These are phyloP conservation scores for Cyanoramphus novaezelandiae DNA, from an alignment of 2,113 vertebrate genomes.

Conservation along the genomic window DNA sequence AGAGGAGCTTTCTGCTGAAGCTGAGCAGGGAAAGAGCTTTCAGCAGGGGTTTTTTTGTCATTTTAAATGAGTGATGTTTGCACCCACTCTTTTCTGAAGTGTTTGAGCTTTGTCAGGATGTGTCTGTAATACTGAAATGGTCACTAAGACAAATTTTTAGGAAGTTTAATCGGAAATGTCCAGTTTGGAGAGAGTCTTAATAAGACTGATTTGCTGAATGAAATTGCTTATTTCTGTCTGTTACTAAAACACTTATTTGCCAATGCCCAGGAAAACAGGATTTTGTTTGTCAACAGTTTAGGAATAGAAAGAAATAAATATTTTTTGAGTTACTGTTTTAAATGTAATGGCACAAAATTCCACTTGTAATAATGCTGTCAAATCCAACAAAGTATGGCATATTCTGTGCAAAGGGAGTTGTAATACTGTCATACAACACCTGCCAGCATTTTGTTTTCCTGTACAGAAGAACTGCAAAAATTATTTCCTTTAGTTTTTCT, in stretches of 20 bases:
- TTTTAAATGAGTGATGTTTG: background rate
- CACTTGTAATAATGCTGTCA: background rate
- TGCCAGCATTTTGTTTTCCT: background rate
- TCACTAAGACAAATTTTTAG: background rate
- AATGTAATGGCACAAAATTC: background rate
- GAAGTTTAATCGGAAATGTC: background rate
- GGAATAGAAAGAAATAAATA: background rate
- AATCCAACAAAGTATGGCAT: accelerated
- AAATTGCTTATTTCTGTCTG: background rate
- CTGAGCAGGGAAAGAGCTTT: background rate
- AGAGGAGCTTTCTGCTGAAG: background rate
- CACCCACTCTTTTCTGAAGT: background rate
- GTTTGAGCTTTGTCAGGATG: background rate
- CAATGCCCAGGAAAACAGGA: background rate
- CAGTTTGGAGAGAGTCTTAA: background rate
- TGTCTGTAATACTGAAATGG: background rate
- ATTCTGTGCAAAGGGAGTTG: background rate
- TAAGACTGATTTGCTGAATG: background rate
- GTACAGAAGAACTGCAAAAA: background rate
- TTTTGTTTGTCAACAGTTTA: background rate
- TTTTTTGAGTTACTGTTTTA: background rate
- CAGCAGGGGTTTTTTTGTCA: background rate
- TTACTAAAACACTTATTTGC: background rate
- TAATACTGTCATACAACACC: background rate
- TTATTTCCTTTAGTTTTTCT: background rate